Conservation (phyloP, 2,113 vertebrate species). For the Onychorhynchus coronatus region DNA sequence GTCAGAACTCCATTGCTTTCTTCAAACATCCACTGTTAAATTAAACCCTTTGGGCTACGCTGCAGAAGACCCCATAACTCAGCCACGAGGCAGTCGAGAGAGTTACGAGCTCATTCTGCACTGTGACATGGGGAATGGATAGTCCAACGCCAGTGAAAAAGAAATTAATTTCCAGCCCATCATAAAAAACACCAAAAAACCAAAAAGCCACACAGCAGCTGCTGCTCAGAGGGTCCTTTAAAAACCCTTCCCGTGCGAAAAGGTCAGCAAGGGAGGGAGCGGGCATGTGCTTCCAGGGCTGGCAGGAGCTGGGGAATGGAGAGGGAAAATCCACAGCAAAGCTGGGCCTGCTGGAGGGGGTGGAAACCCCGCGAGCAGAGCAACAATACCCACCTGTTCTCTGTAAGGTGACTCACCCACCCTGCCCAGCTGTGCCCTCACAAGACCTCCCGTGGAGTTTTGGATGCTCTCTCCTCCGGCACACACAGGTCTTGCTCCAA, state of each 20-base stretch:
- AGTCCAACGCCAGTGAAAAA: slow-evolving; percentile 3
- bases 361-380: neutral
- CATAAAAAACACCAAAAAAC: slow-evolving; percentile 48
- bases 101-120: slow-evolving; percentile 48
- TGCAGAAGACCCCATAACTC: slow-evolving; percentile 24
- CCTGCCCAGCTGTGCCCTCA: neutral
- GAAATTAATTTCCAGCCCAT: slow-evolving; percentile 66
- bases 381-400: too few species aligned
- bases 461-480: neutral
- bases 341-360: neutral
- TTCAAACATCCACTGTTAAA: slow-evolving; percentile 15
- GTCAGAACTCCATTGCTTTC: neutral
- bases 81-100: neutral
- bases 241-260: slow-evolving; percentile 22
- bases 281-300: neutral
- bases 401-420: neutral
- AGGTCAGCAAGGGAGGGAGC: neutral
- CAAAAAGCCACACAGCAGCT: slow-evolving; percentile 26
- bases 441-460: neutral
- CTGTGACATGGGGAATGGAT: slow-evolving; percentile 28
- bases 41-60: slow-evolving; percentile 19
- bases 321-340: neutral
- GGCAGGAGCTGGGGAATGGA: neutral
- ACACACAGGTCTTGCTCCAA: neutral
- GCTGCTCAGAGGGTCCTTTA: slow-evolving; percentile 21